Evolutionary conservation across 2,113 vertebrate genomes (phyloP).

Genomic region (Pipra filicauda): DNA sequence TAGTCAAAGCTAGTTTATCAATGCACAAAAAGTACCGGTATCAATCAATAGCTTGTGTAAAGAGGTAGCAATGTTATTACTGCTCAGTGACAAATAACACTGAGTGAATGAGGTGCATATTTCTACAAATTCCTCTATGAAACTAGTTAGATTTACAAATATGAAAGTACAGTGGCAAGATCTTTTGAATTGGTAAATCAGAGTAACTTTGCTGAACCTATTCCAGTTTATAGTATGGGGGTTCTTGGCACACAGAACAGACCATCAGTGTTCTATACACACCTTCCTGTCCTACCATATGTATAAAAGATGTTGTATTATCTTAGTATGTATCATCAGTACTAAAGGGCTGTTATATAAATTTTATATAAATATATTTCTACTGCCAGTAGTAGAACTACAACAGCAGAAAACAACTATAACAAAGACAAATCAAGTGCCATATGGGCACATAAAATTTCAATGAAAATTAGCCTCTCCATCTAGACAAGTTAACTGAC

Average conservation of each 20-base stretch:
- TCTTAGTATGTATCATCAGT: not conserved
- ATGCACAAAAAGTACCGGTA: not conserved
- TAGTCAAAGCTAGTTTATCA: slow-evolving; percentile 5
- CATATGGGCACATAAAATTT: not conserved
- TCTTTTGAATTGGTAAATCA: not conserved
- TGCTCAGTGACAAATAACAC: not conserved
- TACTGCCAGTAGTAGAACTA: not conserved
- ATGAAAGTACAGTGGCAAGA: not conserved
- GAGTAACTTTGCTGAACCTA: not conserved
- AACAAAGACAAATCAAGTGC: not conserved
- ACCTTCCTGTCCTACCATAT: not conserved
- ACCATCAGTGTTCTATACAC: not conserved
- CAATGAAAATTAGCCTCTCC: not conserved
- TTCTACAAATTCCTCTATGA: not conserved
- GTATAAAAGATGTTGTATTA: not conserved
- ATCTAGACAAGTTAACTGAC: not conserved
- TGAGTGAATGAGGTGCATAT: not conserved
- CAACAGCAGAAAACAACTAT: not conserved
- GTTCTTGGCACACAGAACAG: not conserved
- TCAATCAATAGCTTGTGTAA: not conserved
- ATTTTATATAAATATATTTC: not conserved
- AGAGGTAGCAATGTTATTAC: not conserved
- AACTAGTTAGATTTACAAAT: not conserved
- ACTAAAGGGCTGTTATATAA: not conserved
- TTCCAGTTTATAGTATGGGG: not conserved